Evolutionary conservation across 2,113 vertebrate genomes (phyloP), one percentile per base, ranked within the genome.

Genomic region (Dromiciops gliroides): DNA sequence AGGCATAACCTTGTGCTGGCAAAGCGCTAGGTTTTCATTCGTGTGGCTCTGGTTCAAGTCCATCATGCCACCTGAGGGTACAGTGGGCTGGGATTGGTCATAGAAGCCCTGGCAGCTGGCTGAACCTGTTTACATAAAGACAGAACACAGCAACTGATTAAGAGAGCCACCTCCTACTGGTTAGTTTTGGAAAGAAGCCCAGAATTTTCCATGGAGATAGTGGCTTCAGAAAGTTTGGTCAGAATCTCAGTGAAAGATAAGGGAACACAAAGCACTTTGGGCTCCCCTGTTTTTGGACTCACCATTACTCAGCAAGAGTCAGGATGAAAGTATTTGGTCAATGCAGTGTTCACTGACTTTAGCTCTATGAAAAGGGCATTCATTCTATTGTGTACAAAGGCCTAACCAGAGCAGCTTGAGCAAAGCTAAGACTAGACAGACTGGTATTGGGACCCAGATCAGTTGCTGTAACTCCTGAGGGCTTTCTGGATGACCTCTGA

Each of bases 51-150:
- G 92, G 51, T 95, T 93, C 31, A 94, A 92, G 75, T 94, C 83
- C 88, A 89, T 96, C 91, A 96, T 97, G 95, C 94, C 92, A 96
- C 92, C 92, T 49, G n/a, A 96, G 91, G 91, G 97, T 96, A 97
- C 97, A 93, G 91, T 90, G 97, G 97, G 94, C 97, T 96, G 92
- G 93, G 93, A 88, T 96, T 96, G 96, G 97, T 96, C 83, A 51
- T 94, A 94, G 95, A 97, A 93, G 89, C 95, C 49, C 93, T 97
- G 94, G 97, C 94, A 97, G 97, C 98, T 98, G 97, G 96, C 97
- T 97, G 95, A 98, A 97, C 98, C 97, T 97, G 97, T 97, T 98
- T 98, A 98, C 96, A 96, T 97, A 97, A 98, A 97, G 97, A 97
- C 3, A 3, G 96, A 97, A 97, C 96, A 97, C 53, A 96, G 97